Evolutionary conservation across 1,140 invertebrate genomes (phyloP), one percentile per base, ranked within the genome.

Genomic region (Drosophila grimshawi): DNA sequence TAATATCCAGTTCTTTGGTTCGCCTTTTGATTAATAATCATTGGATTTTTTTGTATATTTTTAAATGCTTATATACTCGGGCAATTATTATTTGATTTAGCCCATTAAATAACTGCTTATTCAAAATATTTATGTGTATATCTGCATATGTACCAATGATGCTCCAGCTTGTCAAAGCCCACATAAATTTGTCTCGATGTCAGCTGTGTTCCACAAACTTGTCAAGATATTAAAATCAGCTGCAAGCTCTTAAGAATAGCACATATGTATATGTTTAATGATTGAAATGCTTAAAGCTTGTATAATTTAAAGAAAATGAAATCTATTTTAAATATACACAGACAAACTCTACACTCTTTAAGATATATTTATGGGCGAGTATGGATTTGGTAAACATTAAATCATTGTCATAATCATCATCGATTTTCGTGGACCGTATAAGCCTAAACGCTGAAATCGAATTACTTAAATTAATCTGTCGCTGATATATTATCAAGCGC

Each of bases 381-480:
- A 37, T 61, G 56, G 64, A 61, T 61, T 41, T 61, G 60, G 55
- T 53, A 46, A 68, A 61, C 64, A 61, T 60, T 49, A 61, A 48
- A 65, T 73, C 48, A 73, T 72, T 68, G 56, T 68, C 56, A 73
- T 73, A 68, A 64, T 63, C 37, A 66, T 72, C 8, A 67, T 60
- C 37, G 61, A 32, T 29, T 46, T 11, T 32, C 46, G 29, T 4
- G 30, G 43, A 48, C 29, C 29, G 35, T 35, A 64, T 63, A 71
- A 65, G 67, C 65, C 65, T 77, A 85, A 81, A 71, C 79, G 63
- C 45, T 78, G 78, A 70, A 69, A 73, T 85, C 75, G 77, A 85
- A 80, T 86, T 81, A 73, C 78, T 76, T 86, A 81, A 86, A 86
- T 86, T 86, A 75, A 86, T 86, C 75, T 75, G 66, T 72, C 82